Evolutionary conservation across 2,113 vertebrate genomes (phyloP), one percentile per base, ranked within the genome.

Genomic region (Colaptes auratus): DNA sequence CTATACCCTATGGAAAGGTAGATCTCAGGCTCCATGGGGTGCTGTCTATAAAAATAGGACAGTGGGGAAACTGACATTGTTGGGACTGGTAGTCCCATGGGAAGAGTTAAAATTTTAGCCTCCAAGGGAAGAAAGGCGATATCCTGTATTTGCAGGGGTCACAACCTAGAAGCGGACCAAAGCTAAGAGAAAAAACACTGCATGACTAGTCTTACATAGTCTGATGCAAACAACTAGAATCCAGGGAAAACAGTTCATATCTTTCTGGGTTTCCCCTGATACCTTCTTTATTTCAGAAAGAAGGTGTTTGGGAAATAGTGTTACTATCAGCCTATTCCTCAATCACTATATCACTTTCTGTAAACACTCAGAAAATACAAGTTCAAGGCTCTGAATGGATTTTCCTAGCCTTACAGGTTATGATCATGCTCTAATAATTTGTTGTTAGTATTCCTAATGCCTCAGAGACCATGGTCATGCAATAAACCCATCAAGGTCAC

Each of bases 201-300:
- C 53, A 65, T 35, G 21, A 39, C 23, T 88, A 60, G 53, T 81
- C 88, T 88, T 88, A 58, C 53, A 66, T 0, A 81, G 70, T 33
- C 21, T 66, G 69, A 44, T 33, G 58, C 82, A 92, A 96, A 92
- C 61, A 92, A 82, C n/a, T 30, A 20, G 24, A 83, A 52, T 82
- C 46, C 76, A 92, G 50, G 35, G 55, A 73, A 96, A 96, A 93
- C 30, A 79, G 11, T 36, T 69, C 71, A 82, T 91, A 92, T 93
- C 82, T 95, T 58, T 77, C 72, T 0, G 0, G n/a, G 52, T 78
- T 95, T 96, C 86, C 86, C 81, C 65, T 93, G 93, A 96, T 92
- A 92, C 50, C 64, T 91, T 93, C 65, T 88, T 94, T 93, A 86
- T 79, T 93, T 86, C 61, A 72, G 15, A 91, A 35, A 82, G 44